Evolutionary conservation across 2,113 vertebrate species (phyloP), one percentile per base, ranked within the genome.

Genomic region (Ciconia stormi): DNA sequence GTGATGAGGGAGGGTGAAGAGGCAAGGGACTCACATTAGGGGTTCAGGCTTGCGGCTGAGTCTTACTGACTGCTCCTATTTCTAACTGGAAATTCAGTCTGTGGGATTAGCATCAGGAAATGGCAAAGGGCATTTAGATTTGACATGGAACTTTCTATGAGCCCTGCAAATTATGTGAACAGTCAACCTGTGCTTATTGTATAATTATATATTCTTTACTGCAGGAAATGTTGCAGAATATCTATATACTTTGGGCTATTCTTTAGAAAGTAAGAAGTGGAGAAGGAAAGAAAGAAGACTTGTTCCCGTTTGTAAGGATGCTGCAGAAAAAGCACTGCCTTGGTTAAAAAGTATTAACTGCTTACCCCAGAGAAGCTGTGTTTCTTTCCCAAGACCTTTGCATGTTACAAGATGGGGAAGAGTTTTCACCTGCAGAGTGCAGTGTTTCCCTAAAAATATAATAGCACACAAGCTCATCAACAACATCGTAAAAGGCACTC

Each of bases 361-460:
- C n/a, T 62, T n/a, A 73, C 7, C 16, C 17, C 38, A 34, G 9
- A 62, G 14, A 65, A 82, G 23, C 23, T 22, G 3, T 26, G 5
- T 36, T 65, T 40, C 55, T 52, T 65, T 79, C 21, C 30, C 3
- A 20, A 56, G 27, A 44, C 4, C 21, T 19, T 73, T 40, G 34
- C 20, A 30, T 19, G 7, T n/a, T 56, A 23, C 11, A 26, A 76
- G 29, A 0, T 1, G 9, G 12, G 19, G 30, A 78, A 80, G 52
- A 83, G 27, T 62, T 93, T 92, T 90, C 61, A 93, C 96, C 97
- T 94, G 84, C 86, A 97, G 96, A 85, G 95, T 38, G 97, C 94
- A 82, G 63, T 93, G 46, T 97, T 94, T 86, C 87, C n/a, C 67
- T 86, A 95, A 88, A 93, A 88, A 95, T 88, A 62, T 0, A 12